Base-by-base conservation (phyloP, 2,888 invertebrate species). In the Fragum whitleyi region DNA sequence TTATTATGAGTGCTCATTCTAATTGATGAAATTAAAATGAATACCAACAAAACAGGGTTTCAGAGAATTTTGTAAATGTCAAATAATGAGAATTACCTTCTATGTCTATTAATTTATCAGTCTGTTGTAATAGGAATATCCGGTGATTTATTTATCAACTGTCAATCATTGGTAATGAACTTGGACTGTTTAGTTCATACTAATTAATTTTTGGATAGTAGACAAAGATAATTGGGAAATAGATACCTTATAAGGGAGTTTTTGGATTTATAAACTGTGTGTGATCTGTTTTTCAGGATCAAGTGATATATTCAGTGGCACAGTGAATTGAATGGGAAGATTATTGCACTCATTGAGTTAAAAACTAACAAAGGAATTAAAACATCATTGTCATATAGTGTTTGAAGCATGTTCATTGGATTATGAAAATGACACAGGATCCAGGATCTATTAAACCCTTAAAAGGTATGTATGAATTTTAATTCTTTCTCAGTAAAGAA, bases 161-260 rank as follows among this genome's bases (percentile, higher is more conserved):
- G 65, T 65, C 65, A 65, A 36, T 65, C 65, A 65, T 36, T 42
- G 32, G 42, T 65, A 42, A 65, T 65, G 65, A 29, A 42, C 42
- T 26, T 21, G 57, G 23, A 23, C 14, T 11, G 53, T 23, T 57
- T 57, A 57, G 57, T 57, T 21, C 57, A 57, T 57, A 57, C 26
- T 57, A 57, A 57, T 57, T 57, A 57, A 26, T 57, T 57, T 57
- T 11, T 57, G 47, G 47, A 19, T 47, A 47, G 47, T 47, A 47
- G 47, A 47, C 47, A 47, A 47, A 47, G n/a, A 47, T n/a, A 19
- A 47, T 19, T 47, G 14, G 39, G n/a, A 47, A 47, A 47, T 47
- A 47, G 47, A 47, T 47, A 47, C 47, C 47, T 47, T 47, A 14
- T 47, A 9, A 19, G 47, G 47, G 14, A 47, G 16, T 47, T 39